Base-by-base conservation (phyloP, 2,113 vertebrate species). In the Plectropomus leopardus region DNA sequence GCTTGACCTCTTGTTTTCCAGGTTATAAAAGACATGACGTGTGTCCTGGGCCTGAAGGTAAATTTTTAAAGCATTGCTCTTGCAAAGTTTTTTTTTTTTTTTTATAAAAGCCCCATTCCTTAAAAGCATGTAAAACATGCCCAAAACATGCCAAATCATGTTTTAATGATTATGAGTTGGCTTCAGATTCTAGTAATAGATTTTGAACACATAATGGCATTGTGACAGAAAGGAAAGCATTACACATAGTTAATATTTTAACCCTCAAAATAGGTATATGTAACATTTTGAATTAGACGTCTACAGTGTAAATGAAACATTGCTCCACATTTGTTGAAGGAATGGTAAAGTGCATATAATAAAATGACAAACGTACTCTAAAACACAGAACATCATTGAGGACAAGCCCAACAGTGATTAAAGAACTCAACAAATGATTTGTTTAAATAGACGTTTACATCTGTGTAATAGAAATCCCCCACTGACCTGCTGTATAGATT, bases 401-500 rank as follows among this genome's bases (percentile, higher is more conserved):
- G n/a, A 30, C 23, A 59, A 58, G 51, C 45, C 26, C 16, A 24
- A 8, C 14, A 74, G 75, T 58, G 59, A 87, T 45, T 66, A 26
- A 36, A 72, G 32, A 63, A 55, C 57, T 68, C 19, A 77, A 24
- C 3, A 34, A 61, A 64, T 50, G 8, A 71, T 45, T 42, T 50
- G 14, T 51, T 58, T 21, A 76, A 51, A 59, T 9, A 61, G 45
- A 81, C 34, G 50, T 79, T 47, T 57, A 61, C 32, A 14, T 78
- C 36, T 68, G 40, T 69, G n/a, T 65, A 44, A 17, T 4, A 72
- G 16, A 55, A 19, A 86, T 65, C 42, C 82, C 64, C 71, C 8
- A 17, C 47, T 78, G 83, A 76, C 70, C 45, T 21, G 11, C 36
- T 54, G 5, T 84, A 84, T 85, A 34, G 79, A 90, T 89, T 71